These are phyloP conservation scores for Hippocampus kuda DNA, from an alignment of 2,797 vertebrate species.

Conservation along the genomic window DNA sequence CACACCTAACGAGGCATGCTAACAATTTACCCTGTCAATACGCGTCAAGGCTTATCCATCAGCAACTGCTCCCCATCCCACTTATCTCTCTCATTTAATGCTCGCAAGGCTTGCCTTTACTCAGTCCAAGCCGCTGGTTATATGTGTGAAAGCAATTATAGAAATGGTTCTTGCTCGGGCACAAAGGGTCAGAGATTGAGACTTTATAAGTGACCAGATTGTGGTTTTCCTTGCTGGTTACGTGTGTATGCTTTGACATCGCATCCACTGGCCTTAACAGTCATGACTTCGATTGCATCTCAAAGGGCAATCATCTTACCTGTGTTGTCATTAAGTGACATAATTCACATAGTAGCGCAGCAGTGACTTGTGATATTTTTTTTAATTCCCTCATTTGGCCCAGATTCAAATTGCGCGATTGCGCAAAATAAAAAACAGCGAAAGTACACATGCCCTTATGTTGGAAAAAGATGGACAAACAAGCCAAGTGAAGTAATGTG, in stretches of 20 bases:
- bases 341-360: neutral
- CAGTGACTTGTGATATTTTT: too few species aligned
- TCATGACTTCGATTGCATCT: neutral
- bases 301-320: neutral
- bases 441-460: too few species aligned
- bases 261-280: neutral
- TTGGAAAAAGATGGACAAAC: too few species aligned
- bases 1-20: conserved; percentile 63
- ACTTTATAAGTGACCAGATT: conserved; percentile 23
- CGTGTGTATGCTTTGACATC: neutral
- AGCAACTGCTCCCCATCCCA: conserved; percentile 57
- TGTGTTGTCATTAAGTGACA: neutral
- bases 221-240: conserved; percentile 19
- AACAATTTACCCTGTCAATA: conserved; percentile 70
- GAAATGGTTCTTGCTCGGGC: conserved; percentile 38
- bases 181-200: conserved; percentile 13
- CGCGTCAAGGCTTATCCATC: conserved; percentile 66
- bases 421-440: too few species aligned
- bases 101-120: conserved; percentile 54
- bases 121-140: conserved; percentile 37
- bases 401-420: too few species aligned
- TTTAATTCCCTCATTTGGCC: too few species aligned
- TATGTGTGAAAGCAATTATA: conserved; percentile 12
- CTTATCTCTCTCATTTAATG: conserved; percentile 48
- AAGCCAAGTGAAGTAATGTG: too few species aligned